Evolutionary conservation across 2,888 invertebrate genomes (phyloP).

Genomic region (Phasia obesa): DNA sequence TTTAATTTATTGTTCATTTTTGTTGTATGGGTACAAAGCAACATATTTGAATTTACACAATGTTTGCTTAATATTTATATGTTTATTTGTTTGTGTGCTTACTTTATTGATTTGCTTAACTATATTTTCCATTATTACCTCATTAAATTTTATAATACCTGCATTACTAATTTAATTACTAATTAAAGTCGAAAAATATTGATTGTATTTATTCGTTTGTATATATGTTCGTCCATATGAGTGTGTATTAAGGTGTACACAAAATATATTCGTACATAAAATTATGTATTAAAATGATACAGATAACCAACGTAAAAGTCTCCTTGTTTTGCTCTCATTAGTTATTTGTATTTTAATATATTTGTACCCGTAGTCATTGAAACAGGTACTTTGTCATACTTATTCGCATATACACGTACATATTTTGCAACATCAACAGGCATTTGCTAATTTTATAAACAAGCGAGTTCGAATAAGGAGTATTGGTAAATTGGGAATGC

Average conservation of each 20-base stretch:
- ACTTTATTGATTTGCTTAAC: slow-evolving; percentile 40
- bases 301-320: background rate
- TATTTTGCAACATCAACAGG: background rate
- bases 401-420: background rate
- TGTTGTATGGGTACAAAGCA: background rate
- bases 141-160: slow-evolving; percentile 70
- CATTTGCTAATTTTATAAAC: slow-evolving; percentile 5
- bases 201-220: slow-evolving; percentile 1
- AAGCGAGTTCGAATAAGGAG: background rate
- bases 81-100: slow-evolving; percentile 19
- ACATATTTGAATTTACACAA: background rate
- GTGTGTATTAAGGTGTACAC: background rate
- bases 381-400: background rate
- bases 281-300: background rate
- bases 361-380: slow-evolving; percentile 1
- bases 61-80: slow-evolving; percentile 31
- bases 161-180: slow-evolving; percentile 67
- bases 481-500: slow-evolving; percentile 14
- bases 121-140: slow-evolving; percentile 56
- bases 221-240: background rate
- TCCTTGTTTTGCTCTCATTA: slow-evolving; percentile 7
- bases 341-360: background rate
- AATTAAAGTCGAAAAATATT: slow-evolving; percentile 63
- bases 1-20: slow-evolving; percentile 36
- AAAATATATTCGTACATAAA: background rate